Evolutionary conservation across 37 sponge, comb jelly and placozoan genomes (phyloP), one percentile per base, ranked within the genome.

Genomic region (Agelas oroides): DNA sequence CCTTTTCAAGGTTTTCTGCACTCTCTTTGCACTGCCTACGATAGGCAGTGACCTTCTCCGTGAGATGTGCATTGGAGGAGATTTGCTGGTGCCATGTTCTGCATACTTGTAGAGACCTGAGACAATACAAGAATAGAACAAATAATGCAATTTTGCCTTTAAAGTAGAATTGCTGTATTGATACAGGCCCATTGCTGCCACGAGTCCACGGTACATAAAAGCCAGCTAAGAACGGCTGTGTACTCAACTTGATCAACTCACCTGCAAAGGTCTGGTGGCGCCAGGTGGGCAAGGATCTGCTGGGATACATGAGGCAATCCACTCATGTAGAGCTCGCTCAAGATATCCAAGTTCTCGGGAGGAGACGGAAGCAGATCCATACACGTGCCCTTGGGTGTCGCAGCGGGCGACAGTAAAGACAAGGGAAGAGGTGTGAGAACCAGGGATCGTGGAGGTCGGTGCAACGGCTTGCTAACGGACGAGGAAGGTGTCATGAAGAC

Each of bases 401-500:
- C 62, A 20, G 59, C 60, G 21, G 83, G 65, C 25, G 74, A 37
- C 41, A 73, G 65, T 6, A 71, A 53, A 23, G 80, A 64, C 19
- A 64, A 27, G 33, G 30, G 55, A 27, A 73, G 63, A 25, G 74
- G 74, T 28, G 73, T 34, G 37, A 60, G 82, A 36, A 70, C 31
- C 60, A 31, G 35, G 20, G 74, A 46, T 31, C 23, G 16, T 8
- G 32, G 64, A n/a, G 3, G 46, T 8, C 15, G 32, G 63, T 14
- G 6, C 63, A 61, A 23, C 31, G 70, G 62, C 25, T 57, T 60
- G 17, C 46, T 46, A 46, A 3, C 74, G 18, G 62, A 35, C 5
- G 60, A 73, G 34, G 62, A 38, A 62, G 83, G 83, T 59, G 83
- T 73, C 56, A 73, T 62, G 74, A 83, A 71, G 34, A 57, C 52